Evolutionary conservation across 2,113 vertebrate species (phyloP), one percentile per base, ranked within the genome.

Genomic region (Actenoides lindsayi): DNA sequence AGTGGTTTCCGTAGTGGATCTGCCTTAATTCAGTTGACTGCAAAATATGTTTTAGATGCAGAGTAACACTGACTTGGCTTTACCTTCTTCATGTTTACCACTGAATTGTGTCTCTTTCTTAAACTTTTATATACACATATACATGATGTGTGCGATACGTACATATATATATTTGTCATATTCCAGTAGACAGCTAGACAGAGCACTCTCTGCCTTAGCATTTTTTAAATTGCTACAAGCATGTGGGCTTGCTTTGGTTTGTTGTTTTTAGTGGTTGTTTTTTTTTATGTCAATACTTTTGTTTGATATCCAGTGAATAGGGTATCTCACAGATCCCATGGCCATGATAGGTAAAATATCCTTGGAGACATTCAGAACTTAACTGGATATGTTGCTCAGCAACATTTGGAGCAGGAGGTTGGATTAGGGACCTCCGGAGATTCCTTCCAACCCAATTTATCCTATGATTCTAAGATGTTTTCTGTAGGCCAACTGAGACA

Each of bases 281-380:
- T 13, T 41, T 62, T 85, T 51, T 70, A 57, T 46, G 6, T 3
- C 6, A 67, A 5, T 50, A 7, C 4, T 77, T 48, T 63, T 39
- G 9, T 80, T 62, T 73, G 63, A 65, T 28, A 70, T 76, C 18
- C 33, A 39, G 15, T 60, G 42, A 67, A 13, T 0, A 71, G 25
- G 8, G 2, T 13, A 80, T 35, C 27, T 70, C 25, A 75, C 4
- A 69, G 37, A 57, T 31, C 41, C 16, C 39, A 11, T 12, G 17
- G 17, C 16, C 15, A 53, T 0, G 1, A 39, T 0, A 48, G 19
- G 7, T n/a, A 56, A 64, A 82, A 82, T 30, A 44, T 21, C 14
- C 16, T 53, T 76, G 53, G 57, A 90, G 7, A 35, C 11, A 33
- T 54, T 50, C 5, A 86, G 16, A 93, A 57, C 30, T 46, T 44